Conservation (phyloP, 1,140 invertebrate species). For the Caenorhabditis elegans region WBcel235 BX284602.5:3279001-3279500, state of each 20-base stretch:
- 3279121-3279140: not conserved
- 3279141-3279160: conserved; percentile 3
- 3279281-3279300: no score
- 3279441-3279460: conserved; percentile 78
- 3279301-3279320: no score
- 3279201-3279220: not conserved
- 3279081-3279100: not conserved
- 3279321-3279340: no score
- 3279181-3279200: conserved; percentile 8
- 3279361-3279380: no score
- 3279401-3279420: no score
- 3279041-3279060: not conserved
- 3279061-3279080: no score
- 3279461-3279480: conserved; percentile 82
- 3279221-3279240: no score
- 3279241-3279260: not conserved
- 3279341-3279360: no score
- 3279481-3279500: conserved; percentile 87
- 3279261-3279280: no score
- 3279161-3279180: not conserved
- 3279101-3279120: not conserved
- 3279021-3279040: not conserved
- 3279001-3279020: not conserved
- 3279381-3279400: no score
- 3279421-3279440: no score